phyloP scores from a whole-genome alignment of 2,113 vertebrate genomes.

The Mesitornis unicolor region DNA sequence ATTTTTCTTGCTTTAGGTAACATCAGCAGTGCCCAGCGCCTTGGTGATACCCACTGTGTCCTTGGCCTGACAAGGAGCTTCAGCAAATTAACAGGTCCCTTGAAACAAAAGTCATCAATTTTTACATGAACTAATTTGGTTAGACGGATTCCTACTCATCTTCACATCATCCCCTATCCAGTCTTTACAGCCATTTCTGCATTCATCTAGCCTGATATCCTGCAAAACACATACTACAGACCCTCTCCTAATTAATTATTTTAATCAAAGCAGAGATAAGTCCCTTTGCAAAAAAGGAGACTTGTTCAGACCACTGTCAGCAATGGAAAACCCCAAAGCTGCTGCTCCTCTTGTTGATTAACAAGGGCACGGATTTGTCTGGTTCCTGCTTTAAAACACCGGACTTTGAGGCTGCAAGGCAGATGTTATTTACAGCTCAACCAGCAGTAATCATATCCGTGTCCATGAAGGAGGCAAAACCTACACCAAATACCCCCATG shows the following conservation, averaged over 20 bases:
- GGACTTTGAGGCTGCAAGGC: background rate
- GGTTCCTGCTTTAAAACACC: background rate
- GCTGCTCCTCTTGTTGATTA: background rate
- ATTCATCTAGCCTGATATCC: background rate
- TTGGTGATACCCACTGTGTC: background rate
- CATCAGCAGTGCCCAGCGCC: background rate
- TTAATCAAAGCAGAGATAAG: background rate
- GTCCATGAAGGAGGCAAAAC: background rate
- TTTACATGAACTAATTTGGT: background rate
- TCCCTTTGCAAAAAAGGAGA: background rate
- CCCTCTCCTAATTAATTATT: background rate
- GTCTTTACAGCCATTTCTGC: background rate
- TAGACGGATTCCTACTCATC: background rate
- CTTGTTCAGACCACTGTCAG: background rate
- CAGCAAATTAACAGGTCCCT: background rate
- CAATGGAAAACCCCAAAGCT: background rate
- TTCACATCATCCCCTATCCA: background rate
- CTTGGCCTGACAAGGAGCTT: background rate
- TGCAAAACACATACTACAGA: background rate
- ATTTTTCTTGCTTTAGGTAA: background rate
- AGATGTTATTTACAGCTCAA: background rate
- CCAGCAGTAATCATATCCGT: background rate
- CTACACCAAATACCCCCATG: background rate
- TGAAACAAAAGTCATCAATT: background rate
- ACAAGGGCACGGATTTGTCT: background rate